Conservation (phyloP, 2,113 vertebrate species). For the Triplophysa dalaica region DNA sequence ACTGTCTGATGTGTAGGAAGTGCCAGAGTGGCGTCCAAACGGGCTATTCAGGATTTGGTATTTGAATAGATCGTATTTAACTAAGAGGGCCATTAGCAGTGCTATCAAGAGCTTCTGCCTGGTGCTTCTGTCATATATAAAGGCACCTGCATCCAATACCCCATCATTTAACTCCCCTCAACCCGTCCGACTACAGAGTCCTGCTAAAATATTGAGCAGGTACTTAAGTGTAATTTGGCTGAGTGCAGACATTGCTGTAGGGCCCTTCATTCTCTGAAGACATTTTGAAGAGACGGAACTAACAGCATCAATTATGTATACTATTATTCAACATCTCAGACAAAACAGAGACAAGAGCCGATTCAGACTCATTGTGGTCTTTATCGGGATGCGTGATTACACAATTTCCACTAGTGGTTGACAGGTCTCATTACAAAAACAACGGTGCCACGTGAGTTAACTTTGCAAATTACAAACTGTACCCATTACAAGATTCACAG, state of each 20-base stretch:
- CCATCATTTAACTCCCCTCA: conserved; percentile 55
- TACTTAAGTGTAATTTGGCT: conserved; percentile 83
- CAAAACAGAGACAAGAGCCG: not conserved
- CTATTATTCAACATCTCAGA: conserved; percentile 18
- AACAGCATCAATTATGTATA: conserved; percentile 34
- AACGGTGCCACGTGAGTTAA: not conserved
- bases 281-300: conserved; percentile 69
- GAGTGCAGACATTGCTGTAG: conserved; percentile 80
- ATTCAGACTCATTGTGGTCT: conserved; percentile 10
- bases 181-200: conserved; percentile 54
- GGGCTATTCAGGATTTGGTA: conserved; percentile 19
- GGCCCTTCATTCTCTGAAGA: conserved; percentile 76
- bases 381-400: not conserved
- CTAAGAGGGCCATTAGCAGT: conserved; percentile 48
- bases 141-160: conserved; percentile 50
- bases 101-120: conserved; percentile 41
- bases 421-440: not conserved
- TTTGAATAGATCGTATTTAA: conserved; percentile 49
- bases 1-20: not conserved
- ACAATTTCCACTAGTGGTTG: not conserved
- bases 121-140: conserved; percentile 44
- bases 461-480: not conserved
- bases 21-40: conserved; percentile 27
- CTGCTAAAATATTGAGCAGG: conserved; percentile 82
- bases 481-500: not conserved